Conservation (phyloP, 2,888 invertebrate species). For the Epistrophella euchroma region DNA sequence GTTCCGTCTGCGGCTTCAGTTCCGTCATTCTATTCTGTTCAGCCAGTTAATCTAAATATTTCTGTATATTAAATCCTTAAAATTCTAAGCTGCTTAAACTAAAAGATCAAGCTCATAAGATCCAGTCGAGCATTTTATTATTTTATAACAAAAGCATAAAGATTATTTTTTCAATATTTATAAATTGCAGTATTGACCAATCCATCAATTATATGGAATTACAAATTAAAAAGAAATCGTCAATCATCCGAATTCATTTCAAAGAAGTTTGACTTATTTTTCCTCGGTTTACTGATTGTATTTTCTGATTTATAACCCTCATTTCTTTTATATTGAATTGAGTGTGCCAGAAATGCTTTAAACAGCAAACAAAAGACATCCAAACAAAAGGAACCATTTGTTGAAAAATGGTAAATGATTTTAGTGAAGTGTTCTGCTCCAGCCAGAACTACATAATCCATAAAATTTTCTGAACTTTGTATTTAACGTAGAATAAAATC, state of each 20-base stretch:
- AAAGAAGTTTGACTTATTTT: slow-evolving; percentile 9
- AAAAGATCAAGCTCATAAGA: too few species aligned
- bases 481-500: too few species aligned
- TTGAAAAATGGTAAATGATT: neutral
- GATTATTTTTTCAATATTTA: too few species aligned
- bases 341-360: neutral
- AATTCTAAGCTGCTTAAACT: too few species aligned
- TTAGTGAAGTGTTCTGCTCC: neutral
- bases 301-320: slow-evolving; percentile 25
- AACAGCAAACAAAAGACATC: neutral
- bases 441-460: neutral
- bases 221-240: slow-evolving; percentile 14
- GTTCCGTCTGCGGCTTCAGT: too few species aligned
- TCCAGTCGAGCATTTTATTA: too few species aligned
- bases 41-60: too few species aligned
- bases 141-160: too few species aligned
- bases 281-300: neutral
- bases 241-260: slow-evolving; percentile 1
- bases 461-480: too few species aligned
- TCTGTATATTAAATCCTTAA: too few species aligned
- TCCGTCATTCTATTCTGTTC: too few species aligned
- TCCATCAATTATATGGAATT: slow-evolving; percentile 1
- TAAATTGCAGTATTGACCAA: neutral
- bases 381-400: neutral
- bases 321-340: slow-evolving; percentile 26